phyloP scores from a whole-genome alignment of 1,140 invertebrate genomes.

The Sogatella furcifera region DNA sequence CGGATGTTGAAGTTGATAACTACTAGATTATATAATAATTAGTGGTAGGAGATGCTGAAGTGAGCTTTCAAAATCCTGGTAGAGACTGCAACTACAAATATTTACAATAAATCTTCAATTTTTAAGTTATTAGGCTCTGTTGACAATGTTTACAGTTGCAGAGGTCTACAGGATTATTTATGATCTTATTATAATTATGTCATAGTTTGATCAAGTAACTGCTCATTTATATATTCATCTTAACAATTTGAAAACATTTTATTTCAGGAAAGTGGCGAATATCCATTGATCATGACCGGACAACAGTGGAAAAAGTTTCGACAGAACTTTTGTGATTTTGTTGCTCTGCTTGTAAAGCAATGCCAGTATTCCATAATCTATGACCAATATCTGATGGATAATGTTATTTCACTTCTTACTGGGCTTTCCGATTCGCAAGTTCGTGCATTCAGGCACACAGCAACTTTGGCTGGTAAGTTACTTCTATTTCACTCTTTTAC shows the following conservation, averaged over 20 bases:
- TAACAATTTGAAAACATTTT: slow-evolving; percentile 12
- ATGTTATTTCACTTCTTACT: slow-evolving; percentile 92
- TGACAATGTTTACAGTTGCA: too few species aligned
- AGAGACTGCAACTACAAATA: too few species aligned
- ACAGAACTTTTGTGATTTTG: slow-evolving; percentile 94
- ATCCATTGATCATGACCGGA: slow-evolving; percentile 94
- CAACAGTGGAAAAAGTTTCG: slow-evolving; percentile 97
- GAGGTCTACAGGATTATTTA: too few species aligned
- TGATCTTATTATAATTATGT: too few species aligned
- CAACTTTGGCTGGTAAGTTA: slow-evolving; percentile 77
- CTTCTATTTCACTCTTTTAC: background rate
- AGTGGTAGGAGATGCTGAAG: too few species aligned
- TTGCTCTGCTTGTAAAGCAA: slow-evolving; percentile 90
- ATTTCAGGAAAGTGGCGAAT: slow-evolving; percentile 89
- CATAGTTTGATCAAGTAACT: too few species aligned
- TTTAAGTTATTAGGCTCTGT: too few species aligned
- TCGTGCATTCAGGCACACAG: slow-evolving; percentile 95
- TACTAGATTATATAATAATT: too few species aligned
- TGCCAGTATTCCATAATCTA: slow-evolving; percentile 99
- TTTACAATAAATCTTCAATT: too few species aligned
- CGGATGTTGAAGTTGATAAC: too few species aligned
- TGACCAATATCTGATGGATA: slow-evolving; percentile 98
- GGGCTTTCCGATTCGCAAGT: slow-evolving; percentile 98
- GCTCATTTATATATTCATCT: too few species aligned
- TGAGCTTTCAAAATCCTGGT: too few species aligned